A percentile compares a stretch with the other conserved stretches of the same genome.
These are phyloP conservation scores for Campoletis sonorensis DNA, from an alignment of 1,140 invertebrate genomes.

Conservation along the genomic window DNA sequence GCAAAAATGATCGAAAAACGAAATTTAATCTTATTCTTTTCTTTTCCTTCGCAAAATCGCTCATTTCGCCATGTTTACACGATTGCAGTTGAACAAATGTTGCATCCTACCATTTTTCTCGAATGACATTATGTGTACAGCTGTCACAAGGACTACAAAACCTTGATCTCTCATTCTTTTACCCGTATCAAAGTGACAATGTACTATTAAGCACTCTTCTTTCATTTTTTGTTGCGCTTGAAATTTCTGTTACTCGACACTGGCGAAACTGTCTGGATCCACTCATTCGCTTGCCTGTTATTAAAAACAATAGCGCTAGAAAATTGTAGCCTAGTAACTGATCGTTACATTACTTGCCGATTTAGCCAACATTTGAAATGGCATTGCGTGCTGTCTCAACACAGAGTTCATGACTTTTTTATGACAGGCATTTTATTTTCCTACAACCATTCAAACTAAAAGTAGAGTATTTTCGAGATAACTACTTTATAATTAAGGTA, in stretches of 20 bases:
- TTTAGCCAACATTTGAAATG: not conserved
- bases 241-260: constrained; percentile 1
- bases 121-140: constrained; percentile 37
- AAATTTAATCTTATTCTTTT: not conserved
- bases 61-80: not conserved
- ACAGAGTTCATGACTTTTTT: not conserved
- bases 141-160: not conserved
- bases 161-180: not conserved
- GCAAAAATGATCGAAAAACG: constrained; percentile 24
- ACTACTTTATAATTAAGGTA: no score
- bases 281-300: not conserved
- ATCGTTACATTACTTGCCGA: not conserved
- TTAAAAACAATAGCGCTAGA: not conserved
- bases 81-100: constrained; percentile 53
- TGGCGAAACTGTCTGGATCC: no score
- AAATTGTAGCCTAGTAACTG: not conserved
- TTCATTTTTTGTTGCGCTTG: not conserved
- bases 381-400: not conserved
- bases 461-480: no score
- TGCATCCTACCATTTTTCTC: constrained; percentile 15
- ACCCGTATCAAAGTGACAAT: not conserved
- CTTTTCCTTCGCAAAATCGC: not conserved
- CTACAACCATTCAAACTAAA: no score
- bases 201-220: not conserved
- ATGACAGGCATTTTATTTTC: no score